Conservation (phyloP, 2,113 vertebrate genomes). For the Amphiprion ocellaris region DNA sequence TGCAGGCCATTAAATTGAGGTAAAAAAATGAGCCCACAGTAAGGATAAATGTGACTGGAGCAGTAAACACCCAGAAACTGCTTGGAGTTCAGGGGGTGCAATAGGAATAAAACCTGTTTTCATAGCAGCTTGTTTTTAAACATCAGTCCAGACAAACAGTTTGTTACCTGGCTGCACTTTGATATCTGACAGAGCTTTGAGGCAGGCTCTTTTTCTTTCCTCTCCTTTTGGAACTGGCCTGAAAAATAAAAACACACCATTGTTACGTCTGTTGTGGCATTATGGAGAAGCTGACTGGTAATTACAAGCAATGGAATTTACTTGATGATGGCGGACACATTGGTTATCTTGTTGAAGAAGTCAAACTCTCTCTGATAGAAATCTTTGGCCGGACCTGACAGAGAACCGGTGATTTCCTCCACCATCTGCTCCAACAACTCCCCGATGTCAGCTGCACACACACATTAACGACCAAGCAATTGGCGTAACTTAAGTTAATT, state of each 20-base stretch:
- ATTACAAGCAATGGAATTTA: conserved; percentile 60
- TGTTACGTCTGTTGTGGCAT: not conserved
- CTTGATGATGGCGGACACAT: conserved; percentile 96
- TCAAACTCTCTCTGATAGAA: conserved; percentile 99
- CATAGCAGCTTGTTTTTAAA: no score
- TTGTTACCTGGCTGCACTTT: conserved; percentile 93
- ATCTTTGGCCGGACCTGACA: conserved; percentile 95
- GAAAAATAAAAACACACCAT: conserved; percentile 33
- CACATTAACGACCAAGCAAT: not conserved
- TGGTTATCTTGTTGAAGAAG: conserved; percentile 98
- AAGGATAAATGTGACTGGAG: no score
- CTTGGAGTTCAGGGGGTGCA: no score
- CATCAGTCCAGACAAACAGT: not conserved
- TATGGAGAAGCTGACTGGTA: not conserved
- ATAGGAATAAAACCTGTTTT: no score
- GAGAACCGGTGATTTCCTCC: conserved; percentile 93
- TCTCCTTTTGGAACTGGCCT: conserved; percentile 98
- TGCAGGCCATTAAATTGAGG: no score
- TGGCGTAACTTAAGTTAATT: not conserved
- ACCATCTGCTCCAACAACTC: conserved; percentile 94
- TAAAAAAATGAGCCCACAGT: no score
- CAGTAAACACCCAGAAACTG: no score
- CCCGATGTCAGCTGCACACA: conserved; percentile 92
- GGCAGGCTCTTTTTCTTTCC: conserved; percentile 95
- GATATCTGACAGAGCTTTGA: conserved; percentile 94